Evolutionary conservation across 2,113 vertebrate species (phyloP).

Genomic region (Lampris incognitus): DNA sequence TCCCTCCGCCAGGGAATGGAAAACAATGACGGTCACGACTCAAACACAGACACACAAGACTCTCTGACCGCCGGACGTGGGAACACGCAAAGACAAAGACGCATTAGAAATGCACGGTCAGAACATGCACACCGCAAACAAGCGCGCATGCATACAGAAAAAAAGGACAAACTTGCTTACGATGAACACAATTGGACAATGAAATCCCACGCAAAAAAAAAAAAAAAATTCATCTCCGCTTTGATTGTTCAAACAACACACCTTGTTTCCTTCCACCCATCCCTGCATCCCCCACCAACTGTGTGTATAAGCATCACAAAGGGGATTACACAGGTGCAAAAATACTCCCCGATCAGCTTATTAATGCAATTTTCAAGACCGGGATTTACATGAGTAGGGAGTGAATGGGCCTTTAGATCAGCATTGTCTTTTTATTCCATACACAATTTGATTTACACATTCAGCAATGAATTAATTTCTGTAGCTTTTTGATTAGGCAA

Average conservation of each 20-base stretch:
- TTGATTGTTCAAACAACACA: conserved; percentile 62
- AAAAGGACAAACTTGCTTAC: background rate
- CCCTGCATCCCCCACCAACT: conserved; percentile 40
- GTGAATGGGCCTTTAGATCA: conserved; percentile 64
- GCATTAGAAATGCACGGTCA: conserved; percentile 58
- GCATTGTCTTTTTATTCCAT: conserved; percentile 65
- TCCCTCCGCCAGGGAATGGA: conserved; percentile 44
- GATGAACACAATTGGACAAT: conserved; percentile 65
- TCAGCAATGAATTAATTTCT: conserved; percentile 68
- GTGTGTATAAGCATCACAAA: conserved; percentile 70
- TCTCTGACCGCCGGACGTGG: conserved; percentile 15
- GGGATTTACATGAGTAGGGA: conserved; percentile 60
- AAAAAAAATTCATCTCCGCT: conserved; percentile 40
- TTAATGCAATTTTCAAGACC: conserved; percentile 73
- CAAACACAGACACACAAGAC: conserved; percentile 56
- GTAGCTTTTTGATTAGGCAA: conserved; percentile 68
- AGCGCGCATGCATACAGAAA: conserved; percentile 37
- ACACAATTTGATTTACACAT: conserved; percentile 70
- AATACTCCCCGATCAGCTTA: conserved; percentile 68
- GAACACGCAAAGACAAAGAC: conserved; percentile 41
- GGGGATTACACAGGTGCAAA: conserved; percentile 76
- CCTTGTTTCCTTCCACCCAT: conserved; percentile 61
- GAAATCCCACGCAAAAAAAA: conserved; percentile 35
- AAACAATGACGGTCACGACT: conserved; percentile 75
- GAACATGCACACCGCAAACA: conserved; percentile 15